Evolutionary conservation across 2,113 vertebrate genomes (phyloP).

Genomic region (Lepus americanus): DNA sequence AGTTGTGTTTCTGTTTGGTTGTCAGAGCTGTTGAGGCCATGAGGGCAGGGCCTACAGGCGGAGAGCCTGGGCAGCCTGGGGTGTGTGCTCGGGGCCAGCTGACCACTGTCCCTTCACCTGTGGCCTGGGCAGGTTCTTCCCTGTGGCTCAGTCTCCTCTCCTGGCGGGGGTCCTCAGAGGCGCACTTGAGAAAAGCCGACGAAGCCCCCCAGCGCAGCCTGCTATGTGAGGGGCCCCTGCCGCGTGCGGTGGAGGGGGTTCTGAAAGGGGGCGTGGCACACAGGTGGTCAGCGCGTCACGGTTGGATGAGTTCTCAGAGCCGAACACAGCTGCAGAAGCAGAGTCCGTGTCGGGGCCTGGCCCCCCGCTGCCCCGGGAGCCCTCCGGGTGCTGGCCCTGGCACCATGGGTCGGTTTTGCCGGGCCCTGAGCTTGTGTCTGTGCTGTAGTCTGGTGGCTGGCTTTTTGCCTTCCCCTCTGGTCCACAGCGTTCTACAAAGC

Average conservation of each 20-base stretch:
- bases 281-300: not conserved
- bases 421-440: accelerated
- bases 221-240: too few species aligned
- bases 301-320: not conserved
- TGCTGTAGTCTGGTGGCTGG: accelerated
- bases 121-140: too few species aligned
- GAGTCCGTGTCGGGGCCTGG: not conserved
- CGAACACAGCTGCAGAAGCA: too few species aligned
- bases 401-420: accelerated
- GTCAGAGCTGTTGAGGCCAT: not conserved
- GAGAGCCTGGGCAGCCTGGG: too few species aligned
- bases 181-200: too few species aligned
- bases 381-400: too few species aligned
- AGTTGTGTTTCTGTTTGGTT: not conserved
- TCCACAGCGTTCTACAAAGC: not conserved
- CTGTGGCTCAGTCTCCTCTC: too few species aligned
- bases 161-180: too few species aligned
- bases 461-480: not conserved
- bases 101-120: not conserved
- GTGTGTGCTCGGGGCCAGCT: not conserved
- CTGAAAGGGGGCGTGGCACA: too few species aligned
- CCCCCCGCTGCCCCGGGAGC: too few species aligned
- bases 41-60: not conserved
- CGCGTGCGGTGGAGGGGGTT: too few species aligned
- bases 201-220: too few species aligned